Conservation (phyloP, 2,888 invertebrate species). For the Spodoptera littoralis region DNA sequence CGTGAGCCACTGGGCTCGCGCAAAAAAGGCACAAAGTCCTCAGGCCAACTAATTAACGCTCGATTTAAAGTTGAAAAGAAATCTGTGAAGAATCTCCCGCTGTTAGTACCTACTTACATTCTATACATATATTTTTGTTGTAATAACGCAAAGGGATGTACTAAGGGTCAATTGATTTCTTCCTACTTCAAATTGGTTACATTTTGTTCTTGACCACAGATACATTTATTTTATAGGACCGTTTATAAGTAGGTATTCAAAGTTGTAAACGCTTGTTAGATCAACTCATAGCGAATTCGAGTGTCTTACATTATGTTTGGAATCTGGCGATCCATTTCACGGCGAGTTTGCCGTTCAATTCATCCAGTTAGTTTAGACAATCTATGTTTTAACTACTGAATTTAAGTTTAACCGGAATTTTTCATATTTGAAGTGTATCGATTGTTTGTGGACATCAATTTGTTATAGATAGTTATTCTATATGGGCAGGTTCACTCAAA, state of each 20-base stretch:
- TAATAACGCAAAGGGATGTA: conserved; percentile 28
- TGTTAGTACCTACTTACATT: conserved; percentile 24
- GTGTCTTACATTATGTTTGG: conserved; percentile 18
- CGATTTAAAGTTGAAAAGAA: conserved; percentile 71
- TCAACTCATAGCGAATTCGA: too few relatives aligned
- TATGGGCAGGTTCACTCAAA: too few relatives aligned
- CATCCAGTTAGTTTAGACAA: conserved; percentile 4
- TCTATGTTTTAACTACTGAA: neutral
- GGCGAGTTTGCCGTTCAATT: conserved; percentile 20
- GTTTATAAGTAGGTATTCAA: too few relatives aligned
- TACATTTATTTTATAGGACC: too few relatives aligned
- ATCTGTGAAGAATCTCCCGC: conserved; percentile 64
- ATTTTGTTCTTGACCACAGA: too few relatives aligned
- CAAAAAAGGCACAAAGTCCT: conserved; percentile 63
- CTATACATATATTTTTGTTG: conserved; percentile 31
- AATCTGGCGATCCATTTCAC: conserved; percentile 14
- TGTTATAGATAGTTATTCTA: too few relatives aligned
- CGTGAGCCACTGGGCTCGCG: conserved; percentile 61
- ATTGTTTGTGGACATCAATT: too few relatives aligned
- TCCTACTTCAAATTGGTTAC: too few relatives aligned
- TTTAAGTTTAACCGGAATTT: neutral
- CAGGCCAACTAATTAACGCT: conserved; percentile 71
- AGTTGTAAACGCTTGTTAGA: too few relatives aligned
- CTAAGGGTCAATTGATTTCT: neutral
- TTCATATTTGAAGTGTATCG: too few relatives aligned